Evolutionary conservation across 1,140 invertebrate species (phyloP).

Genomic region (Micrasema minimum): DNA sequence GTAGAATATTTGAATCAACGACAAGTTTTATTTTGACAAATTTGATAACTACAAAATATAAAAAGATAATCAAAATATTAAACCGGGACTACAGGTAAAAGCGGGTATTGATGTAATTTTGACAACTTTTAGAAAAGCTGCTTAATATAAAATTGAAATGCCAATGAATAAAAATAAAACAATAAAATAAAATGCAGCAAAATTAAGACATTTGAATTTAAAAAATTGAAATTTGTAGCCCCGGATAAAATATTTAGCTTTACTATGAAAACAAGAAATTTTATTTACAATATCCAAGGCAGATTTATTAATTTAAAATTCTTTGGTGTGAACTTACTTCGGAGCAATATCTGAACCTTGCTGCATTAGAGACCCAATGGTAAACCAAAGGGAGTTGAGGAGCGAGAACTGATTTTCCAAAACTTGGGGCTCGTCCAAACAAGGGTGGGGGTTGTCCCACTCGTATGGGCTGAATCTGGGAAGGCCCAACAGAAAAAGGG

Average conservation of each 20-base stretch:
- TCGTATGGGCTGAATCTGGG: conserved; percentile 88
- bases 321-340: conserved; percentile 72
- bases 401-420: conserved; percentile 90
- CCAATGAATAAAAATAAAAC: conserved; percentile 10
- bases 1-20: too few species aligned
- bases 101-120: neutral
- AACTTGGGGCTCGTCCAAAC: conserved; percentile 80
- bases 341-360: conserved; percentile 91
- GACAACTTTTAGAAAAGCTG: neutral
- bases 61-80: neutral
- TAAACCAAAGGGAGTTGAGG: conserved; percentile 89
- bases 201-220: conserved; percentile 20
- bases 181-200: conserved; percentile 33
- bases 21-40: neutral
- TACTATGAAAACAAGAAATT: too few species aligned
- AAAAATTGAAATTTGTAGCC: conserved; percentile 22
- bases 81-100: conserved; percentile 24
- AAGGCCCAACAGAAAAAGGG: conserved; percentile 42
- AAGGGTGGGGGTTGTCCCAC: conserved; percentile 87
- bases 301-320: too few species aligned
- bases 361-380: conserved; percentile 90
- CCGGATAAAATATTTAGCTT: conserved; percentile 17
- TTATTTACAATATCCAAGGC: too few species aligned
- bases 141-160: too few species aligned
- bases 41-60: too few species aligned